Evolutionary conservation across 1,140 invertebrate species (phyloP).

Genomic region (Drosophila fuyamai): DNA sequence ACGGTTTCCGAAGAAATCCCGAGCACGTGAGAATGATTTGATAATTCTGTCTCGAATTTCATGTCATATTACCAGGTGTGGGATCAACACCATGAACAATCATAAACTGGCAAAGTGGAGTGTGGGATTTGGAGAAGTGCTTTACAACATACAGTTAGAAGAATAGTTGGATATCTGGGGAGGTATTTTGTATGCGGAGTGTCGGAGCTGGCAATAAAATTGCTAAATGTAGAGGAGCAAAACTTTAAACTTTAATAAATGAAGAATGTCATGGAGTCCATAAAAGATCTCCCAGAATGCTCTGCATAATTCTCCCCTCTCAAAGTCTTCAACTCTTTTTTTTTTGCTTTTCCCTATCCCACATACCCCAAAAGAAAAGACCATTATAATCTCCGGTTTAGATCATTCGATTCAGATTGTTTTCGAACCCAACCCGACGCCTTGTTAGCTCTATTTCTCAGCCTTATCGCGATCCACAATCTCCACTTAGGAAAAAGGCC

Average conservation of each 20-base stretch:
- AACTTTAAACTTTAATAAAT: no score
- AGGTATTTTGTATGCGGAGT: not conserved
- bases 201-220: no score
- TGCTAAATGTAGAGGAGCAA: no score
- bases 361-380: not conserved
- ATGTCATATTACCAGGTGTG: conserved; percentile 20
- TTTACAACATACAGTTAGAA: not conserved
- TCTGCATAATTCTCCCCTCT: not conserved
- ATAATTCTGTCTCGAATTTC: conserved; percentile 10
- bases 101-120: not conserved
- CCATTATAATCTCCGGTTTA: conserved; percentile 12
- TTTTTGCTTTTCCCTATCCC: not conserved
- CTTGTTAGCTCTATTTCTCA: conserved; percentile 43
- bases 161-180: not conserved
- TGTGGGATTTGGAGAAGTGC: not conserved
- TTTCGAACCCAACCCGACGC: not conserved
- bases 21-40: conserved; percentile 17
- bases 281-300: no score
- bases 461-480: conserved; percentile 45
- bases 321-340: conserved; percentile 5
- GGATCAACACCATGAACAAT: conserved; percentile 6
- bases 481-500: conserved; percentile 12
- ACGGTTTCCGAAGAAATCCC: conserved; percentile 2
- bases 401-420: conserved; percentile 18
- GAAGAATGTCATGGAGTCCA: no score